A percentile compares a stretch with the other conserved stretches of the same genome.
These are phyloP conservation scores for Cepphus grylle DNA, from an alignment of 2,113 vertebrate species.

Conservation along the genomic window DNA sequence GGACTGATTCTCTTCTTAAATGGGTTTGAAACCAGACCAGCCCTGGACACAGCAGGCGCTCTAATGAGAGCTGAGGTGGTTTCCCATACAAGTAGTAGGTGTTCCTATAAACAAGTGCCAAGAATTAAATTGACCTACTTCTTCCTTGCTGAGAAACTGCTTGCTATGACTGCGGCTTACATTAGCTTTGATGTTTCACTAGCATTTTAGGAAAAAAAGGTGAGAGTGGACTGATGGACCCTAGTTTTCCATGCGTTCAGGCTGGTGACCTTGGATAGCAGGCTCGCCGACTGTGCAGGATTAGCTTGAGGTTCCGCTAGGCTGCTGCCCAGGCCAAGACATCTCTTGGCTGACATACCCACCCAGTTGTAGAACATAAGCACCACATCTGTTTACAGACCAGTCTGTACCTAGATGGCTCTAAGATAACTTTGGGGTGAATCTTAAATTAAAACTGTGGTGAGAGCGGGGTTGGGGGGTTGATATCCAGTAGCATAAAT, in stretches of 20 bases:
- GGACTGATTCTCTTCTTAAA: neutral
- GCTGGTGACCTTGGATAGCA: neutral
- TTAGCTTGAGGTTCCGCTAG: neutral
- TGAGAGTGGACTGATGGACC: neutral
- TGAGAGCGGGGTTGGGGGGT: neutral
- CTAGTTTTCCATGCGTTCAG: fast-evolving
- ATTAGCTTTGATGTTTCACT: neutral
- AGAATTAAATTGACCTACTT: neutral
- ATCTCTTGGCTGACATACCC: neutral
- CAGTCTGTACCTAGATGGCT: neutral
- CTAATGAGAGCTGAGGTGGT: neutral
- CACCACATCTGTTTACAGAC: neutral
- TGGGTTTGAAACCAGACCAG: neutral
- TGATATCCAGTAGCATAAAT: neutral
- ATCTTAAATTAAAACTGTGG: neutral
- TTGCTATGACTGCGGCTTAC: neutral
- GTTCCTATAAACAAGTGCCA: neutral
- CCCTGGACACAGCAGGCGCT: neutral
- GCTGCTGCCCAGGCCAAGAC: neutral
- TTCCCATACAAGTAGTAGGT: neutral
- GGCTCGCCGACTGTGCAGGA: neutral
- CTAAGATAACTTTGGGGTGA: neutral
- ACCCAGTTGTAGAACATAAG: neutral
- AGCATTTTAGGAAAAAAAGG: neutral
- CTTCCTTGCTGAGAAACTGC: neutral